Conservation (phyloP, 2,888 invertebrate genomes). For the Pristionchus exspectatus region DNA sequence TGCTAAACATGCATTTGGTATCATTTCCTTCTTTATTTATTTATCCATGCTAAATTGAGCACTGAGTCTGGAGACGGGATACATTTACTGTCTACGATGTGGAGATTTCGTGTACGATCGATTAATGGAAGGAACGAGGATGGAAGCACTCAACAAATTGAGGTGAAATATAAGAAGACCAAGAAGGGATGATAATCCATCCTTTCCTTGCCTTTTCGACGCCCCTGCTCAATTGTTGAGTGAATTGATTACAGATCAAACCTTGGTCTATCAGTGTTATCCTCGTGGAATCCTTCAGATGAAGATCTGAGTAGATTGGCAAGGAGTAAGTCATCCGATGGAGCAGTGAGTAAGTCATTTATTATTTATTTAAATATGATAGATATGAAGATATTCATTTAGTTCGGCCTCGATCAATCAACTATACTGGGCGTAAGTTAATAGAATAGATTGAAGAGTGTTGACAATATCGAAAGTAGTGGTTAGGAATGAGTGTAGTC, state of each 20-base stretch:
- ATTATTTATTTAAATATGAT: not conserved
- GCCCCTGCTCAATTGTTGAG: not conserved
- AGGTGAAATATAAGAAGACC: not conserved
- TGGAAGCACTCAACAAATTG: constrained; percentile 86
- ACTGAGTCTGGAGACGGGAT: constrained; percentile 63
- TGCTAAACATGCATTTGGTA: constrained; percentile 62
- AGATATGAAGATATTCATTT: not conserved
- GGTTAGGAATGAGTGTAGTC: not conserved
- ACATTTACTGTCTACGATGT: constrained; percentile 90
- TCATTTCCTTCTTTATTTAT: not conserved
- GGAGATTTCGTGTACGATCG: constrained; percentile 92
- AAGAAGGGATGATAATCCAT: not conserved
- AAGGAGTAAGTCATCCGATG: constrained; percentile 24
- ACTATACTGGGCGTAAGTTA: constrained; percentile 43
- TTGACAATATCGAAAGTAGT: not conserved
- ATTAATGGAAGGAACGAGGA: constrained; percentile 61
- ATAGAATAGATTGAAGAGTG: constrained; percentile 16
- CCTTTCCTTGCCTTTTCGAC: not conserved
- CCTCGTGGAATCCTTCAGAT: constrained; percentile 55
- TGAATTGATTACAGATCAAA: not conserved
- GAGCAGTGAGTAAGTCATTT: constrained; percentile 32
- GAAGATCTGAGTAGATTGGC: constrained; percentile 50
- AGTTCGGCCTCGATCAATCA: constrained; percentile 27
- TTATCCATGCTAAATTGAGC: constrained; percentile 56
- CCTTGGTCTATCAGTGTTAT: constrained; percentile 38